Percentiles rank a stretch among this genome's conserved stretches.
Evolutionary conservation across 2,113 vertebrate genomes (phyloP).

Genomic region (Pollimyrus isidori): DNA sequence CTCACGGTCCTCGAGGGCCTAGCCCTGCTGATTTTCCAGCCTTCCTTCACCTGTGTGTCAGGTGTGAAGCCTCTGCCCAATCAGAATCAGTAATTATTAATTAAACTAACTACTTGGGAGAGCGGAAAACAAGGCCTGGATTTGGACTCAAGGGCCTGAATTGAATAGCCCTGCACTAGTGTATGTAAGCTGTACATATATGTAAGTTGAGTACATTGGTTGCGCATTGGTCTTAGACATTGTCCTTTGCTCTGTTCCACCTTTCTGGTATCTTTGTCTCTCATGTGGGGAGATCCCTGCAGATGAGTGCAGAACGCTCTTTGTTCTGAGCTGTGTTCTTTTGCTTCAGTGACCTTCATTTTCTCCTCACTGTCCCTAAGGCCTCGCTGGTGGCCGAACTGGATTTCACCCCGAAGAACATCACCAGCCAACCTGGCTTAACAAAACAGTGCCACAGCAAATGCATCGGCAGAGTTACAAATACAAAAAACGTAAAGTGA

Average conservation of each 20-base stretch:
- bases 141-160: too few species aligned
- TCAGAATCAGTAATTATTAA: too few species aligned
- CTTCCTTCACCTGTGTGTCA: too few species aligned
- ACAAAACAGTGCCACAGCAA: neutral
- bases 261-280: neutral
- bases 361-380: neutral
- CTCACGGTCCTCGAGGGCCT: too few species aligned
- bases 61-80: too few species aligned
- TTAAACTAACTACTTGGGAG: too few species aligned
- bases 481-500: neutral
- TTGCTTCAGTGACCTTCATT: neutral
- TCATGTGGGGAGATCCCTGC: neutral
- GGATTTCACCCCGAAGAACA: neutral
- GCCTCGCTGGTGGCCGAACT: neutral
- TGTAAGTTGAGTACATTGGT: neutral
- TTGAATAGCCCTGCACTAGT: too few species aligned
- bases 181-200: neutral
- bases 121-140: too few species aligned
- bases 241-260: neutral
- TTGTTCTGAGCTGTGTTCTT: neutral
- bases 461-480: neutral
- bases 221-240: neutral
- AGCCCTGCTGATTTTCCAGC: too few species aligned
- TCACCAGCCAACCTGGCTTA: neutral
- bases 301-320: neutral